Evolutionary conservation across 2,797 vertebrate genomes (phyloP).

Genomic region (Acestrorhynchus altus): DNA sequence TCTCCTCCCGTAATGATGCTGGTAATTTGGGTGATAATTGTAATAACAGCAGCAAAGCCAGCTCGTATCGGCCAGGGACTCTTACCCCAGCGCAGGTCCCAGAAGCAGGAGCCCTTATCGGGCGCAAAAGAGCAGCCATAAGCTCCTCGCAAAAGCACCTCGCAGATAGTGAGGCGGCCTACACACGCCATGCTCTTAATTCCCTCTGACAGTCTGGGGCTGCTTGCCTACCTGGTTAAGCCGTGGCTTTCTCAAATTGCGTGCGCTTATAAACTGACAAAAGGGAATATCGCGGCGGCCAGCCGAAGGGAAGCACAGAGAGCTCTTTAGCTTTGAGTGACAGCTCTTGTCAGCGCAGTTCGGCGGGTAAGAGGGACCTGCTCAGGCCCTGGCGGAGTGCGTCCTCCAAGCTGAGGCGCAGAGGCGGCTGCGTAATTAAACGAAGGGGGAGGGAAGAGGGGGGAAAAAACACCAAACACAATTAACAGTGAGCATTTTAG

Average conservation of each 20-base stretch:
- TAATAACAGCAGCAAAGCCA: slow-evolving; percentile 47
- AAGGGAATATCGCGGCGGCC: slow-evolving; percentile 74
- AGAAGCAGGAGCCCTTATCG: slow-evolving; percentile 66
- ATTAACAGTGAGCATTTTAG: slow-evolving; percentile 80
- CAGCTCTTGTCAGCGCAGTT: slow-evolving; percentile 77
- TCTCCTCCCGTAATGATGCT: slow-evolving; percentile 38
- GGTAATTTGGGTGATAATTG: slow-evolving; percentile 56
- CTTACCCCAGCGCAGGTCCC: slow-evolving; percentile 59
- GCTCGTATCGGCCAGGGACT: slow-evolving; percentile 56
- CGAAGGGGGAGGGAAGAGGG: slow-evolving; percentile 23
- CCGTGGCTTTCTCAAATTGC: slow-evolving; percentile 76
- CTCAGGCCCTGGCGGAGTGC: slow-evolving; percentile 74
- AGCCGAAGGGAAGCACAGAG: slow-evolving; percentile 67
- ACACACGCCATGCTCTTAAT: slow-evolving; percentile 68
- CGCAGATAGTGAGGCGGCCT: slow-evolving; percentile 63
- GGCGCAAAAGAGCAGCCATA: slow-evolving; percentile 61
- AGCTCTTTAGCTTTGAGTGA: slow-evolving; percentile 79
- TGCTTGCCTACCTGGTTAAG: slow-evolving; percentile 80
- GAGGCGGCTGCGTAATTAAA: slow-evolving; percentile 81
- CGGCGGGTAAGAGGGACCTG: slow-evolving; percentile 80
- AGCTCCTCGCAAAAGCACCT: slow-evolving; percentile 51
- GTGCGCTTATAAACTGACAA: slow-evolving; percentile 79
- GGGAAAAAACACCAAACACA: slow-evolving; percentile 73
- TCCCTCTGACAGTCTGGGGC: slow-evolving; percentile 73
- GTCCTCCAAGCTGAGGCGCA: slow-evolving; percentile 70